A percentile compares a stretch with the other conserved stretches of the same genome.
Conservation (phyloP, 2,797 vertebrate genomes). For the Anguilla anguilla region DNA sequence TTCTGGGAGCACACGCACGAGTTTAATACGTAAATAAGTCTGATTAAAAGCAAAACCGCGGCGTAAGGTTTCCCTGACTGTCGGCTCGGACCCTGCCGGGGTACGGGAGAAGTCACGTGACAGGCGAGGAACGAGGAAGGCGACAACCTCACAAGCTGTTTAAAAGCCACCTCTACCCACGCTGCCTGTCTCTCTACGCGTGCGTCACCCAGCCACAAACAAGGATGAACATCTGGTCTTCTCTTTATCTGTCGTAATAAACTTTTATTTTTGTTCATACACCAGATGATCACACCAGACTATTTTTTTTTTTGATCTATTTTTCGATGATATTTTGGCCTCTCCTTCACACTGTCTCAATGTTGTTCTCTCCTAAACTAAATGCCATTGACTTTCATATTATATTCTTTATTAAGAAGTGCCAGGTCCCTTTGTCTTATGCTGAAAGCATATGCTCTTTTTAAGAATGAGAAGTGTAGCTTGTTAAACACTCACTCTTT, state of each 20-base stretch:
- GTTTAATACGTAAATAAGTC: not conserved
- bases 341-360: too few relatives aligned
- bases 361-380: too few relatives aligned
- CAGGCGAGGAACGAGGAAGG: not conserved
- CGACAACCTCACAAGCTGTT: constrained; percentile 37
- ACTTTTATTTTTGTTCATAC: too few relatives aligned
- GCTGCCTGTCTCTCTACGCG: constrained; percentile 57
- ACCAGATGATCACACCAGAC: constrained; percentile 17
- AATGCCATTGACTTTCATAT: too few relatives aligned
- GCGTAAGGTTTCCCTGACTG: not conserved
- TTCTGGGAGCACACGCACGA: not conserved
- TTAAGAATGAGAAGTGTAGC: too few relatives aligned
- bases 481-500: too few relatives aligned
- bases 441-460: too few relatives aligned
- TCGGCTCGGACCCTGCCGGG: not conserved
- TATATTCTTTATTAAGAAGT: too few relatives aligned
- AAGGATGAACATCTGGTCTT: constrained; percentile 1
- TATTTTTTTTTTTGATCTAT: not conserved
- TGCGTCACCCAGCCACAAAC: constrained; percentile 46
- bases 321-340: too few relatives aligned
- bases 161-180: constrained; percentile 31
- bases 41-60: not conserved
- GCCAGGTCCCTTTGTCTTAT: too few relatives aligned
- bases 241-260: too few relatives aligned
- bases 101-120: not conserved